Evolutionary conservation across 2,888 invertebrate species (phyloP).

Genomic region (Steromphala cineraria): DNA sequence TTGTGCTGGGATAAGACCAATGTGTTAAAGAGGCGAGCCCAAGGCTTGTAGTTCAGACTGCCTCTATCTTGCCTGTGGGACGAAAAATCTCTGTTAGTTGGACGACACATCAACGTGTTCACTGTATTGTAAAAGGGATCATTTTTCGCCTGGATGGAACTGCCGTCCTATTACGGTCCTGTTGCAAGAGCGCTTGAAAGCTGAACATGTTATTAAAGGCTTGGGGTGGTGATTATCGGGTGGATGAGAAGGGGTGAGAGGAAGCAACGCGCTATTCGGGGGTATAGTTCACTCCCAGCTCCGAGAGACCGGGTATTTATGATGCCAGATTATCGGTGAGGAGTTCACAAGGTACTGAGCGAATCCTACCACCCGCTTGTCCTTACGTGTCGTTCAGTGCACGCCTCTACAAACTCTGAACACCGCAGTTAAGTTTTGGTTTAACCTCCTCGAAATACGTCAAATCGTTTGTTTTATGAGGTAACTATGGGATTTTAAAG

Average conservation of each 20-base stretch:
- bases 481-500: no score
- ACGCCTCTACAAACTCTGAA: neutral
- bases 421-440: neutral
- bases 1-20: neutral
- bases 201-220: conserved; percentile 11
- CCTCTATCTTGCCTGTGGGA: neutral
- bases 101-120: conserved; percentile 11
- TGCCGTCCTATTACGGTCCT: neutral
- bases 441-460: no score
- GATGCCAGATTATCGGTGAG: neutral
- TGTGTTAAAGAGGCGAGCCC: neutral
- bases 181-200: conserved; percentile 9
- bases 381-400: neutral
- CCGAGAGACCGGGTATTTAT: neutral
- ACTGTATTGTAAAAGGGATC: conserved; percentile 19
- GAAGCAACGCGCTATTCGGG: neutral
- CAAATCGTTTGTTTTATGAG: no score
- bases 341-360: conserved; percentile 1
- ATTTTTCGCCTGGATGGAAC: conserved; percentile 18
- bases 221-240: conserved; percentile 6
- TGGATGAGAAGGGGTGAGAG: neutral
- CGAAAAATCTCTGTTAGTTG: neutral
- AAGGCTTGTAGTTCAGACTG: neutral
- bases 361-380: neutral
- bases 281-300: conserved; percentile 2